Evolutionary conservation across 2,113 vertebrate genomes (phyloP).

Genomic region (Cyanoliseus patagonus): DNA sequence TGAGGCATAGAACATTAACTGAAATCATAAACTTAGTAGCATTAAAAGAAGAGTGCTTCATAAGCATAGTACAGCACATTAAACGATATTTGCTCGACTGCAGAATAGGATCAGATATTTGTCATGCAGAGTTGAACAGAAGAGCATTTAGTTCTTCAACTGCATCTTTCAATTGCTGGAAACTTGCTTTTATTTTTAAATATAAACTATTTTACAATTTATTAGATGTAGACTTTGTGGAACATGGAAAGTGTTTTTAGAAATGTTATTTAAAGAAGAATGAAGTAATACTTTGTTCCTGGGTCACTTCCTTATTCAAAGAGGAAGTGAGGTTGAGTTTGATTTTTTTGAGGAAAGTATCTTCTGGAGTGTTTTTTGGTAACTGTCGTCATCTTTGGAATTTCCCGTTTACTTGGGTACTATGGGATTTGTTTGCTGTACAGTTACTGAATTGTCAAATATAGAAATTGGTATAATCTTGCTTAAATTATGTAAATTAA

Average conservation of each 20-base stretch:
- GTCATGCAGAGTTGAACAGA: neutral
- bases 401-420: neutral
- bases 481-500: neutral
- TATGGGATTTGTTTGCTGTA: neutral
- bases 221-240: neutral
- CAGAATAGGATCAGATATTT: neutral
- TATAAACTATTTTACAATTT: neutral
- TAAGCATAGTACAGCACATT: neutral
- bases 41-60: neutral
- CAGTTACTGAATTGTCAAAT: neutral
- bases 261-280: neutral
- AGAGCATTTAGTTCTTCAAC: neutral
- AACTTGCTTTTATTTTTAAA: slow-evolving; percentile 6
- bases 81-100: neutral
- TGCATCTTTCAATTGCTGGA: neutral
- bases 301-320: neutral
- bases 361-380: neutral
- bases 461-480: neutral
- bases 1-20: neutral
- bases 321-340: neutral
- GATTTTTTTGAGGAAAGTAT: neutral
- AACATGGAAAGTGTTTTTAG: neutral
- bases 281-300: neutral
- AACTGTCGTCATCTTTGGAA: neutral
- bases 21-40: neutral